Evolutionary conservation across 2,797 vertebrate species (phyloP), one percentile per base, ranked within the genome.

Genomic region (Trachurus trachurus): DNA sequence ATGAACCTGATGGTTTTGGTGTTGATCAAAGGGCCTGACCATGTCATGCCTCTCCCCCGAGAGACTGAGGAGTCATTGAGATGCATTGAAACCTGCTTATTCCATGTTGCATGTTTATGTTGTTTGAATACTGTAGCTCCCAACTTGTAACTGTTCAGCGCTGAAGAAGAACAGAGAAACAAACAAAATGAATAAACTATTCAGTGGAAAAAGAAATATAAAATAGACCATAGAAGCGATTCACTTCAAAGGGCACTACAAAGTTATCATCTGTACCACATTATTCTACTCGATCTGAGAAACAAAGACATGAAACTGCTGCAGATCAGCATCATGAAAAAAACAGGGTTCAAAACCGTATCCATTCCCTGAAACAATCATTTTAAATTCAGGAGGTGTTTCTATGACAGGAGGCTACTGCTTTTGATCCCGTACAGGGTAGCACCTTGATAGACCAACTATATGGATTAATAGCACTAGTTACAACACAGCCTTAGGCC

Each of bases 401-500:
- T 59, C 71, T 67, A 19, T 90, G 90, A 90, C 88, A 90, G 82
- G 84, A 74, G 82, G 78, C 77, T 66, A 70, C 84, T 91, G 40
- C 79, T 85, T 89, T 90, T 90, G 92, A 92, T 91, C 72, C 73
- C 79, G 87, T 87, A 87, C 77, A 77, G 78, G 61, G 82, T 53
- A 83, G 87, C 86, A 91, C 88, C 89, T 94, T 92, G 92, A 95
- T 95, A 92, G 89, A 90, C 89, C 92, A 92, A 93, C 93, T 88
- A 93, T 95, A 93, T 95, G 94, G 94, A 96, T 96, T 96, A 95
- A 96, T 95, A 94, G 93, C 93, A 91, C 93, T 92, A 89, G 94
- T 95, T 96, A 94, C 93, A 92, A 89, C 83, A 87, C 89, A 88
- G 92, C 94, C 93, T 49, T 66, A 83, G 92, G 93, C 89, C 90